A percentile compares a stretch with the other conserved stretches of the same genome.
Evolutionary conservation across 2,113 vertebrate genomes (phyloP).

Genomic region (Calyptomena viridis): DNA sequence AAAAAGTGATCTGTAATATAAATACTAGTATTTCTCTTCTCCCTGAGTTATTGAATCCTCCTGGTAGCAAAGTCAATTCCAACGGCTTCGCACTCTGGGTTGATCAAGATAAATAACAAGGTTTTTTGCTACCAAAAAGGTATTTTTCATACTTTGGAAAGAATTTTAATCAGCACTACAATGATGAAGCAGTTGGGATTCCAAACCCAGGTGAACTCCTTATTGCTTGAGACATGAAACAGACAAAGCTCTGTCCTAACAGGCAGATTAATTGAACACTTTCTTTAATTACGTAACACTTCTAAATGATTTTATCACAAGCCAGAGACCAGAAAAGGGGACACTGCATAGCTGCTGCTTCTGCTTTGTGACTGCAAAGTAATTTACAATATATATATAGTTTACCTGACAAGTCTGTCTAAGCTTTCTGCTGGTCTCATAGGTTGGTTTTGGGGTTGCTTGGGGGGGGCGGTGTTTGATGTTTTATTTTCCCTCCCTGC

Average conservation of each 20-base stretch:
- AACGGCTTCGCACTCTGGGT: neutral
- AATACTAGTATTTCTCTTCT: neutral
- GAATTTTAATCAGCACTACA: neutral
- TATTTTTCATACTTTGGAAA: neutral
- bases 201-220: neutral
- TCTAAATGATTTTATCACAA: neutral
- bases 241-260: neutral
- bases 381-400: neutral
- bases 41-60: neutral
- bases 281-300: neutral
- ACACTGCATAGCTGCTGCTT: neutral
- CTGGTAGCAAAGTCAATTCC: neutral
- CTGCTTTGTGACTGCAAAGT: neutral
- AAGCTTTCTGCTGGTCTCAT: neutral
- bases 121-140: neutral
- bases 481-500: accelerated
- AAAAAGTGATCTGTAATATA: neutral
- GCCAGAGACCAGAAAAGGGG: neutral
- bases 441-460: neutral
- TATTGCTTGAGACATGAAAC: neutral
- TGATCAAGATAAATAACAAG: neutral
- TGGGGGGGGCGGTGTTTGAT: neutral
- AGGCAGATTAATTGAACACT: neutral
- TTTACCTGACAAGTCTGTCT: neutral
- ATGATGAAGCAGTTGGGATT: neutral